phyloP scores from a whole-genome alignment of 2,113 vertebrate genomes.

The Blennius ocellaris region DNA sequence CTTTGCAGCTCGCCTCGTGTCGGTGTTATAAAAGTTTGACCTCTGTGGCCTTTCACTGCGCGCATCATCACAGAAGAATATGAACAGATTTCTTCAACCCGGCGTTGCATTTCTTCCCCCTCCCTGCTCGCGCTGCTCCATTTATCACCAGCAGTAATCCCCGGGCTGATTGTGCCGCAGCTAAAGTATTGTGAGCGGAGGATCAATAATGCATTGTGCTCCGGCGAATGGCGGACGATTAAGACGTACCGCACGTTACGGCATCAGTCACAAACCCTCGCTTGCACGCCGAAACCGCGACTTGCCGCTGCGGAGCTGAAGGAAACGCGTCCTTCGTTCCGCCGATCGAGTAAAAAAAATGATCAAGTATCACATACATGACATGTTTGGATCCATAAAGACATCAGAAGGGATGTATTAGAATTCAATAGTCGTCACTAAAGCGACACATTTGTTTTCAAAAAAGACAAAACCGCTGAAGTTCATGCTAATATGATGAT shows the following conservation, averaged over 20 bases:
- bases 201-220: conserved; percentile 59
- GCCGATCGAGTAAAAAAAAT: background rate
- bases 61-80: conserved; percentile 13
- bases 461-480: too few species aligned
- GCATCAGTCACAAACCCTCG: conserved; percentile 11
- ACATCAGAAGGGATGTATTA: too few species aligned
- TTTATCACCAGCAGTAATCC: conserved; percentile 52
- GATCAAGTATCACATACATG: background rate
- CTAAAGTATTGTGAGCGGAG: conserved; percentile 25
- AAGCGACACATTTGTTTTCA: too few species aligned
- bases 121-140: conserved; percentile 9
- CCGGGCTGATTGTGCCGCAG: conserved; percentile 40
- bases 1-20: background rate
- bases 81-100: background rate
- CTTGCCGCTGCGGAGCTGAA: background rate
- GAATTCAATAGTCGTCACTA: too few species aligned
- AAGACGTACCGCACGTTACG: conserved; percentile 3
- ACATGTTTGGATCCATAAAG: background rate
- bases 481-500: too few species aligned
- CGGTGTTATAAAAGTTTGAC: conserved; percentile 35
- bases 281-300: background rate
- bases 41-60: background rate
- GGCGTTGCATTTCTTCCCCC: conserved; percentile 26
- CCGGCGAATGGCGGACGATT: conserved; percentile 38
- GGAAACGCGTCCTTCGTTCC: background rate